A percentile compares a stretch with the other conserved stretches of the same genome.
These are phyloP conservation scores for Planiliza haematocheilus DNA, from an alignment of 2,113 vertebrate genomes.

Conservation along the genomic window DNA sequence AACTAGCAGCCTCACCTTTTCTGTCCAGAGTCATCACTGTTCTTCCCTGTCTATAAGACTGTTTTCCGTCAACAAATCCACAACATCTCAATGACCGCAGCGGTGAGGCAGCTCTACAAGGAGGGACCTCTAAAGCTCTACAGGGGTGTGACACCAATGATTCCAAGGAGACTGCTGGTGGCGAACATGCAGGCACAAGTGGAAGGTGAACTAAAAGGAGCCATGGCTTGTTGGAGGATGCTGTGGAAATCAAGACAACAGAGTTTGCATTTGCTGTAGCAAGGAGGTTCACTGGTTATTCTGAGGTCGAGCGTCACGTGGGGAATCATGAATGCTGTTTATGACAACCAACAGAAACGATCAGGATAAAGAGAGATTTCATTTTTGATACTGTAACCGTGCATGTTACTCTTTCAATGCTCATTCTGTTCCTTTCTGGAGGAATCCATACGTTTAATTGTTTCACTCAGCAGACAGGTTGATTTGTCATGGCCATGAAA, in stretches of 20 bases:
- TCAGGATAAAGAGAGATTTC: constrained; percentile 27
- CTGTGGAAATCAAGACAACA: constrained; percentile 83
- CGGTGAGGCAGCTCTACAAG: constrained; percentile 83
- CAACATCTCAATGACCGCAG: constrained; percentile 76
- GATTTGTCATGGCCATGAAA: background rate
- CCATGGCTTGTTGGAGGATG: constrained; percentile 67
- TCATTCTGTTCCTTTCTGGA: no score
- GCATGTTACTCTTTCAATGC: background rate
- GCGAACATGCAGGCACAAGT: constrained; percentile 90
- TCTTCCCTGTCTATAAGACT: constrained; percentile 91
- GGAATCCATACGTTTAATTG: no score
- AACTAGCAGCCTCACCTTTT: constrained; percentile 85
- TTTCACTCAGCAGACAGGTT: background rate
- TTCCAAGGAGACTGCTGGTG: constrained; percentile 89
- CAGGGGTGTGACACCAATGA: constrained; percentile 87
- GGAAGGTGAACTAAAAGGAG: constrained; percentile 74
- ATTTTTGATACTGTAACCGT: no score
- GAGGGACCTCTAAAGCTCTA: constrained; percentile 87
- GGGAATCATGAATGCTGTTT: constrained; percentile 89
- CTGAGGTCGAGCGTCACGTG: constrained; percentile 90
- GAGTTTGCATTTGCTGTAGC: constrained; percentile 83
- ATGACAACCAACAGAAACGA: constrained; percentile 83
- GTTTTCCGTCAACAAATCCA: constrained; percentile 92
- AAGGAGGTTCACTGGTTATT: constrained; percentile 88
- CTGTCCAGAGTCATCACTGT: constrained; percentile 86